phyloP scores from a whole-genome alignment of 2,888 invertebrate species.

The Melanophora roralis region DNA sequence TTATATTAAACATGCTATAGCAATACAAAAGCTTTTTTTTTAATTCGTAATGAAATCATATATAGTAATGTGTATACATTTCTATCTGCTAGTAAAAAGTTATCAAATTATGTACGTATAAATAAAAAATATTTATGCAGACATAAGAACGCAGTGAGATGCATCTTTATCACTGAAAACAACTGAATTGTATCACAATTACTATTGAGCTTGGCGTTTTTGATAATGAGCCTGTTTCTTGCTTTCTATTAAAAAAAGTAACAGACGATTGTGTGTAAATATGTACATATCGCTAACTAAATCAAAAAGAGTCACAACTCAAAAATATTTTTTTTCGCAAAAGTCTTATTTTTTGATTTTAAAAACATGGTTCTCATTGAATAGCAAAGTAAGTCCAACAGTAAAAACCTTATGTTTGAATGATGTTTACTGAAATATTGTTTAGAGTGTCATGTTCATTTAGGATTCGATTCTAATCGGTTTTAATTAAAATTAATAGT shows the following conservation, averaged over 20 bases:
- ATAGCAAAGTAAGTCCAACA: too few relatives aligned
- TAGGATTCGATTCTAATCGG: too few relatives aligned
- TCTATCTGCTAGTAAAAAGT: neutral
- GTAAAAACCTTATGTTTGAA: too few relatives aligned
- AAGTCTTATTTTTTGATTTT: too few relatives aligned
- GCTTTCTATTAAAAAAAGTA: neutral
- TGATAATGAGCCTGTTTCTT: neutral
- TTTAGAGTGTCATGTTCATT: too few relatives aligned
- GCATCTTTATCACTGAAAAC: constrained; percentile 17
- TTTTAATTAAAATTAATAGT: too few relatives aligned
- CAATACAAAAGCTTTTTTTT: constrained; percentile 31
- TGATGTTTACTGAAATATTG: too few relatives aligned
- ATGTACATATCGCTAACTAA: too few relatives aligned
- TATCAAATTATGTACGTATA: constrained; percentile 19
- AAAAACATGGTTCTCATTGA: too few relatives aligned
- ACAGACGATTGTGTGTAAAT: constrained; percentile 46
- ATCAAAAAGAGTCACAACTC: too few relatives aligned
- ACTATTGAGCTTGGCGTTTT: constrained; percentile 6
- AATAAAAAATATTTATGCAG: too few relatives aligned
- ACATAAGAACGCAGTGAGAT: neutral
- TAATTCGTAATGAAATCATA: neutral
- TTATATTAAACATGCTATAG: neutral
- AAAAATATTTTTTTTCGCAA: too few relatives aligned
- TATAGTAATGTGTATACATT: neutral
- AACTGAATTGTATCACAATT: constrained; percentile 53